Conservation (phyloP, 2,113 vertebrate genomes). For the Urocynchramus pylzowi region DNA sequence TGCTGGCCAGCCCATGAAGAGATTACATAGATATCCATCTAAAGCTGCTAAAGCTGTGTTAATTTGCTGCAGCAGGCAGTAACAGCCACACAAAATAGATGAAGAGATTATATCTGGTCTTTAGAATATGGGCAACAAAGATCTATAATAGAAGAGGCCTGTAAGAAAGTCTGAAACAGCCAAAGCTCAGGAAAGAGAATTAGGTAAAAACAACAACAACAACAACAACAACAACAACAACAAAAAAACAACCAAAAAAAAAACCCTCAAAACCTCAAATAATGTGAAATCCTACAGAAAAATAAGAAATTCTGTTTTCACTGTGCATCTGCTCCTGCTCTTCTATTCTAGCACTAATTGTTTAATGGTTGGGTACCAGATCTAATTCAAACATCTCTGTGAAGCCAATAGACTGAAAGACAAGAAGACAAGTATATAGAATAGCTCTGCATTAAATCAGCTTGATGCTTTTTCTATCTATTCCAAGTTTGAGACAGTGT, state of each 20-base stretch:
- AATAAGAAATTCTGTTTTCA: background rate
- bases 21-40: slow-evolving; percentile 3
- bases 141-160: background rate
- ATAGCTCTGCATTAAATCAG: background rate
- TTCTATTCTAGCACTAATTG: background rate
- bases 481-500: background rate
- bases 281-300: background rate
- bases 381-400: background rate
- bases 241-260: no score
- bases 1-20: background rate
- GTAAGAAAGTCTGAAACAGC: background rate
- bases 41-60: slow-evolving; percentile 8
- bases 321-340: background rate
- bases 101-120: slow-evolving; percentile 1
- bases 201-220: background rate
- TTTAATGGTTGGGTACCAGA: background rate
- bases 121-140: background rate
- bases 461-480: background rate
- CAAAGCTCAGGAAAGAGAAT: background rate
- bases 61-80: background rate
- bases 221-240: no score
- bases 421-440: no score
- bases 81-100: background rate
- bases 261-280: background rate
- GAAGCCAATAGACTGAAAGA: background rate